These are phyloP conservation scores for Augochlora pura DNA, from an alignment of 1,140 invertebrate genomes.

Conservation along the genomic window DNA sequence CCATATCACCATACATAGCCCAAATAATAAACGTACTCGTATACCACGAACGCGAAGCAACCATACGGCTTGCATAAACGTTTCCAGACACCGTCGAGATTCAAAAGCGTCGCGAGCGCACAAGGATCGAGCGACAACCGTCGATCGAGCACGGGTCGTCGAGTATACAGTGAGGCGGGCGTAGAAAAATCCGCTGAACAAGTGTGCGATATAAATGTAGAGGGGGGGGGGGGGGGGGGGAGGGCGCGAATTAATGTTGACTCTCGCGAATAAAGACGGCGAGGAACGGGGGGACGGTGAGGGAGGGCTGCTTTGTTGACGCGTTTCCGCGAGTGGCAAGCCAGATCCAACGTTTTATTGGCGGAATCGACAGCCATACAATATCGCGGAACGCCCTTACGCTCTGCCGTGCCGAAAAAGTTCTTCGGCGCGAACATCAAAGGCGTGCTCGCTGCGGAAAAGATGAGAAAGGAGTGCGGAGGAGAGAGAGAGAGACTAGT, in stretches of 20 bases:
- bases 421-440: slow-evolving; percentile 37
- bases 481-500: too few relatives aligned
- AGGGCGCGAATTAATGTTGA: neutral
- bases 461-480: slow-evolving; percentile 1
- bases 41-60: too few relatives aligned
- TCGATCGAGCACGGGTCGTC: too few relatives aligned
- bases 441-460: slow-evolving; percentile 14
- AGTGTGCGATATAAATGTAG: neutral
- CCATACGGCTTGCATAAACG: too few relatives aligned
- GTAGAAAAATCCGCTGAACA: neutral
- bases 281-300: neutral
- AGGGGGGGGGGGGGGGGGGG: too few relatives aligned
- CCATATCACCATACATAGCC: too few relatives aligned
- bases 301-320: slow-evolving; percentile 9
- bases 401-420: slow-evolving; percentile 41
- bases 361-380: slow-evolving; percentile 37
- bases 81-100: too few relatives aligned
- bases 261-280: neutral
- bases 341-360: slow-evolving; percentile 29
- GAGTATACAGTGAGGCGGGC: neutral
- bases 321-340: neutral
- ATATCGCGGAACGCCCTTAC: slow-evolving; percentile 32
- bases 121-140: too few relatives aligned
- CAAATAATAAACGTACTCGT: too few relatives aligned
- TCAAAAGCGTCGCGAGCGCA: too few relatives aligned